These are phyloP conservation scores for Drosophila percnosoma DNA, from an alignment of 2,888 invertebrate species.

Conservation along the genomic window DNA sequence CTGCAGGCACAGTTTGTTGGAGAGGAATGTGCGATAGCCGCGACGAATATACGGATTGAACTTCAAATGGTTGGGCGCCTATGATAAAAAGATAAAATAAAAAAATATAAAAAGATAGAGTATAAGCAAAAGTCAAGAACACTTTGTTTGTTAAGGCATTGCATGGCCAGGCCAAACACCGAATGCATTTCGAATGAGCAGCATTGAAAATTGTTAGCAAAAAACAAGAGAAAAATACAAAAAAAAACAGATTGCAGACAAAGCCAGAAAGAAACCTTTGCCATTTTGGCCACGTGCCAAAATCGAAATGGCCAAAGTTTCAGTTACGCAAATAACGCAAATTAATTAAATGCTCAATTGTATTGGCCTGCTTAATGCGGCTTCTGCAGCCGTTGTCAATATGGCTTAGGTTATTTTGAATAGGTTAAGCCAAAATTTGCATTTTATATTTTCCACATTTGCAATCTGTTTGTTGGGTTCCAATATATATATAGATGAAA, in stretches of 20 bases:
- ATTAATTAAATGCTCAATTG: conserved; percentile 32
- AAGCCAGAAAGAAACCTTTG: conserved; percentile 32
- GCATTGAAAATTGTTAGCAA: conserved; percentile 39
- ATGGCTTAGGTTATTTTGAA: neutral
- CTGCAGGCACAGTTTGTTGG: conserved; percentile 93
- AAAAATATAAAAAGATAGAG: neutral
- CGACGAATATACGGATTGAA: conserved; percentile 94
- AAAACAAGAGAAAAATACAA: conserved; percentile 8
- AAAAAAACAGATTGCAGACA: conserved; percentile 9
- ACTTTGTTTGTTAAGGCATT: conserved; percentile 19
- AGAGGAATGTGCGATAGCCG: conserved; percentile 93
- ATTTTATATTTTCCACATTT: neutral
- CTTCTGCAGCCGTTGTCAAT: neutral
- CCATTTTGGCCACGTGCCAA: conserved; percentile 52
- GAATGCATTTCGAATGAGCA: conserved; percentile 39
- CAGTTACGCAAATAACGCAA: conserved; percentile 47
- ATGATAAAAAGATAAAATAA: conserved; percentile 1
- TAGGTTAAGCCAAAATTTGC: neutral
- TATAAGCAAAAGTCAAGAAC: neutral
- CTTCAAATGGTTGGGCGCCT: conserved; percentile 93
- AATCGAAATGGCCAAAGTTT: conserved; percentile 50
- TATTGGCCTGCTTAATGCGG: neutral
- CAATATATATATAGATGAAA: neutral
- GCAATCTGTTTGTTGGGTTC: neutral
- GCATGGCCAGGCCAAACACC: conserved; percentile 40